Evolutionary conservation across 2,888 invertebrate genomes (phyloP).

Genomic region (Panopea generosa): DNA sequence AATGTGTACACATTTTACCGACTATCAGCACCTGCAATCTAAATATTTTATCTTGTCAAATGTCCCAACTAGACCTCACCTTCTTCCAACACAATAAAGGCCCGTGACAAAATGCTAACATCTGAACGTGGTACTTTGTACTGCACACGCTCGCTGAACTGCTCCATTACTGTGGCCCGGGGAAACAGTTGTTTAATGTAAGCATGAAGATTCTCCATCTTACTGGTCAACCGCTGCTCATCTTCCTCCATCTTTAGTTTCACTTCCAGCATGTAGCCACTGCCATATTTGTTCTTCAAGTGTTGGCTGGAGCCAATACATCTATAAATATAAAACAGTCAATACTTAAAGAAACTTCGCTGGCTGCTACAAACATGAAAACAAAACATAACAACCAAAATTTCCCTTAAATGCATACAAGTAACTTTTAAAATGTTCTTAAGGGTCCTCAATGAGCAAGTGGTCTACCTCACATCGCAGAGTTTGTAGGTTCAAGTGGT

Average conservation of each 20-base stretch:
- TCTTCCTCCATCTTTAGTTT: constrained; percentile 87
- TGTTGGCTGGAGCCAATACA: constrained; percentile 95
- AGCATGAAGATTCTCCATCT: constrained; percentile 82
- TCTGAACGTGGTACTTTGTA: constrained; percentile 93
- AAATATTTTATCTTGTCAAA: too few relatives aligned
- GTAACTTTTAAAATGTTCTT: too few relatives aligned
- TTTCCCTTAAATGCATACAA: too few relatives aligned
- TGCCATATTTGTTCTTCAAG: constrained; percentile 93
- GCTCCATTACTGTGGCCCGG: constrained; percentile 89
- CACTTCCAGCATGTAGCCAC: constrained; percentile 94
- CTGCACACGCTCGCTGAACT: constrained; percentile 92
- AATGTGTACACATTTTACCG: too few relatives aligned
- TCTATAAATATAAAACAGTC: constrained; percentile 85
- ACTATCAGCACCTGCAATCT: too few relatives aligned
- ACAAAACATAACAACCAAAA: too few relatives aligned
- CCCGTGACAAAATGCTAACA: constrained; percentile 91
- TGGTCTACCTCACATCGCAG: too few relatives aligned
- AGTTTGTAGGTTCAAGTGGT: too few relatives aligned
- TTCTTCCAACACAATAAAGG: constrained; percentile 92
- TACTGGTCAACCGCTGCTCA: constrained; percentile 83
- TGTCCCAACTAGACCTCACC: constrained; percentile 87
- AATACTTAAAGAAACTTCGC: too few relatives aligned
- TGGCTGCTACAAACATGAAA: too few relatives aligned
- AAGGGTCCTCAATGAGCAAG: too few relatives aligned
- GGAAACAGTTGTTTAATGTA: constrained; percentile 90